Base-by-base conservation (phyloP, 2,113 vertebrate species). In the Aphyosemion australe region DNA sequence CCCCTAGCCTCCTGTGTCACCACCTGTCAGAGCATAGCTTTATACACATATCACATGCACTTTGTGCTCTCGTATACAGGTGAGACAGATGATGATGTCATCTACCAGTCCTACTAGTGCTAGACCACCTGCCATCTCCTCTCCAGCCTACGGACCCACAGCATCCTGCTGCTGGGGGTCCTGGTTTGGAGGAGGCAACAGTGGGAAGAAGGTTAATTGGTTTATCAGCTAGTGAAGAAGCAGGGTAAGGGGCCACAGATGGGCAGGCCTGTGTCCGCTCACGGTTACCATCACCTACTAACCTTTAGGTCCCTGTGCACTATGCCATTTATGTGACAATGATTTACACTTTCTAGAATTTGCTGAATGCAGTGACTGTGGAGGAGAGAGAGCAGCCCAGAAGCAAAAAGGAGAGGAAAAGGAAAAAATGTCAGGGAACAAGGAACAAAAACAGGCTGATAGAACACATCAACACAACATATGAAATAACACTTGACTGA, bases 341-440 rank as follows among this genome's bases (percentile, higher is more conserved):
- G 95, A 96, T 95, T 96, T 94, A 98, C 96, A 95, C 96, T 96
- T 94, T 97, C 96, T 96, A 97, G 93, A 94, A 97, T 97, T 95
- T 99, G 96, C 94, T 98, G 96, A 94, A 97, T 99, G 94, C 96
- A 99, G 93, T 98, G 95, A 95, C 95, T 96, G 95, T 84, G 91
- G 93, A 95, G 94, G 82, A 76, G 92, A 94, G 92, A 93, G 89
- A 93, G 55, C 71, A 90, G 92, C 93, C 72, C 69, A 78, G 83
- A 77, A 82, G 84, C 76, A 80, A 65, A 61, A 66, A 81, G 89
- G 80, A 94, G 87, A 94, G 93, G 92, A 92, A 92, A 90, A 94
- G 92, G 93, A 93, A 94, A 80, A 93, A 92, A 83, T 47, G 59
- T 83, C 72, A 76, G 65, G 51, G 65, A 87, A 94, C 90, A 84